Evolutionary conservation across 2,888 invertebrate species (phyloP).

Genomic region (Drosophila picticornis): DNA sequence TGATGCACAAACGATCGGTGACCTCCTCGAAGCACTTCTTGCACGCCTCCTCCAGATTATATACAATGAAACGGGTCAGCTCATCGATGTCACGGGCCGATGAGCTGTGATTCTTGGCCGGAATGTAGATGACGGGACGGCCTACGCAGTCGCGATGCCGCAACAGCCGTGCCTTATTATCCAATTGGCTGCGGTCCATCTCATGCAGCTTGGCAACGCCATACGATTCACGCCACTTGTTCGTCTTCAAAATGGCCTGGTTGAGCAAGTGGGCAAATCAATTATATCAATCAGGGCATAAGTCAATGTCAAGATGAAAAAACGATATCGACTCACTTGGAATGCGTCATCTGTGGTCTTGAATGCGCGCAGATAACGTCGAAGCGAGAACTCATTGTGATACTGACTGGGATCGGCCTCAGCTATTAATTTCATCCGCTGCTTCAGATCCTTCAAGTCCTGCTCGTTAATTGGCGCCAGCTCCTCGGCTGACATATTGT

Average conservation of each 20-base stretch:
- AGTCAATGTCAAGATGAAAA: conserved; percentile 56
- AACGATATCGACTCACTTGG: conserved; percentile 87
- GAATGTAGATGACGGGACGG: conserved; percentile 92
- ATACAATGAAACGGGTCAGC: conserved; percentile 91
- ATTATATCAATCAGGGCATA: conserved; percentile 11
- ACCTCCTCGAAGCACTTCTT: conserved; percentile 92
- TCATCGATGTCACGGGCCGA: conserved; percentile 91
- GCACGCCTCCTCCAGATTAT: conserved; percentile 89
- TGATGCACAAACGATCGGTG: conserved; percentile 91
- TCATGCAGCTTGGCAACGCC: conserved; percentile 88
- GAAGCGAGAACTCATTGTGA: conserved; percentile 90
- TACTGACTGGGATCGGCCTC: conserved; percentile 91
- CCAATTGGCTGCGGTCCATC: conserved; percentile 87
- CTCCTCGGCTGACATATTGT: conserved; percentile 84
- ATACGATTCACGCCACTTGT: conserved; percentile 92
- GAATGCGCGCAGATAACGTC: conserved; percentile 90
- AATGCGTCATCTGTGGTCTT: conserved; percentile 91
- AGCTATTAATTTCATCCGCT: conserved; percentile 90
- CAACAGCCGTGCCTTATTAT: conserved; percentile 89
- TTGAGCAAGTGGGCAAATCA: neutral
- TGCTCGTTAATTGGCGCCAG: conserved; percentile 87
- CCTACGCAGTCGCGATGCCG: conserved; percentile 90
- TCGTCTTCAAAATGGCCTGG: conserved; percentile 91
- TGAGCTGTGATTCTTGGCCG: conserved; percentile 90
- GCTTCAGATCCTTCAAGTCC: conserved; percentile 89